Percentiles rank a stretch among this genome's conserved stretches.
Conservation (phyloP, 2,113 vertebrate genomes). For the Castor canadensis region DNA sequence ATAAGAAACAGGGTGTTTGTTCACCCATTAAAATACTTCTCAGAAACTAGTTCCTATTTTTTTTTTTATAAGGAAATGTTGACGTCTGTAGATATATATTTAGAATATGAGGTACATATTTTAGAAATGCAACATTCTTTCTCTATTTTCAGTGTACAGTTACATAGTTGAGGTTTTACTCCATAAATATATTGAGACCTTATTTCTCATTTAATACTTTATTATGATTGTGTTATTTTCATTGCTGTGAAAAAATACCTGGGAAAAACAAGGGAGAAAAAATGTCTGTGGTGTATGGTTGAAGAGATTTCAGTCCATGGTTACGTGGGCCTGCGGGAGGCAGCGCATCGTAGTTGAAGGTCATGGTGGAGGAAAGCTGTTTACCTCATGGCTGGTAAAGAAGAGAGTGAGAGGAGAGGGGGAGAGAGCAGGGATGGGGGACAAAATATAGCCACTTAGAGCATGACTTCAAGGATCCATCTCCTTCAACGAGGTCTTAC, state of each 20-base stretch:
- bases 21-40: background rate
- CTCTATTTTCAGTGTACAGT: background rate
- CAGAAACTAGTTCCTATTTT: background rate
- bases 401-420: background rate
- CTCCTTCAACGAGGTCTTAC: background rate
- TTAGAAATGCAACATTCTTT: background rate
- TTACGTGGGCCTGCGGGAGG: background rate
- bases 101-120: no score
- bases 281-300: background rate
- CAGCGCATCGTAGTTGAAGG: background rate
- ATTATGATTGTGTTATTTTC: background rate
- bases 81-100: background rate
- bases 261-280: background rate
- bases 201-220: slow-evolving; percentile 12
- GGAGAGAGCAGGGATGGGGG: no score
- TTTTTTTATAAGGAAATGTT: slow-evolving; percentile 2
- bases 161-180: background rate
- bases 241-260: background rate
- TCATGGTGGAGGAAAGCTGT: background rate
- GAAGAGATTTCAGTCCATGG: background rate
- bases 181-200: background rate
- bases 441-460: background rate
- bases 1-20: background rate
- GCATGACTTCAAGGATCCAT: no score
- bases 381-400: background rate